A percentile compares a stretch with the other conserved stretches of the same genome.
Conservation (phyloP, 2,888 invertebrate genomes). For the Stenodera caucasica region DNA sequence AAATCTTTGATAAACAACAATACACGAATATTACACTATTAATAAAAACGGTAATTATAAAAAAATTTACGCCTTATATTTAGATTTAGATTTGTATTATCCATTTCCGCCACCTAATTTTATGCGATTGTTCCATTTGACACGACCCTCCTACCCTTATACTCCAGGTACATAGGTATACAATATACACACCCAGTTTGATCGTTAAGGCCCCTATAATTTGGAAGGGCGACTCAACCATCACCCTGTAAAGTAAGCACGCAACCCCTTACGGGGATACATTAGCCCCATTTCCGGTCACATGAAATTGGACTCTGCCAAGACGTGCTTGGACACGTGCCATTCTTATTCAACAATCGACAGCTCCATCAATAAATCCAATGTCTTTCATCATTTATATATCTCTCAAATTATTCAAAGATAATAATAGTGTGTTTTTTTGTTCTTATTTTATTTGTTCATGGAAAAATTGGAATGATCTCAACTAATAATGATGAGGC, state of each 20-base stretch:
- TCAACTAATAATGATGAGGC: too few relatives aligned
- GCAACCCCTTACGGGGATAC: slow-evolving; percentile 44
- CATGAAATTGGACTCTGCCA: slow-evolving; percentile 53
- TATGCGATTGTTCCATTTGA: neutral
- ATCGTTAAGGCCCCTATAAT: slow-evolving; percentile 8
- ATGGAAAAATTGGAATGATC: too few relatives aligned
- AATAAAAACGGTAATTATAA: too few relatives aligned
- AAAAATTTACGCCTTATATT: too few relatives aligned
- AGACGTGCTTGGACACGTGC: slow-evolving; percentile 34
- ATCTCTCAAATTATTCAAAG: neutral
- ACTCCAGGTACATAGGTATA: neutral
- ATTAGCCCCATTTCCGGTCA: slow-evolving; percentile 49
- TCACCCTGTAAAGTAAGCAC: slow-evolving; percentile 31
- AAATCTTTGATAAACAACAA: too few relatives aligned
- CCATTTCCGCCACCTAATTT: neutral
- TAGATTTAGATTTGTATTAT: neutral
- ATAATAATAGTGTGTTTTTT: too few relatives aligned
- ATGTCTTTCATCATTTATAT: neutral
- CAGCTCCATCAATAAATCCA: neutral
- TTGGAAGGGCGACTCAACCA: slow-evolving; percentile 54
- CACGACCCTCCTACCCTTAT: neutral
- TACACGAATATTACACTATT: too few relatives aligned
- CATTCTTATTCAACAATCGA: neutral
- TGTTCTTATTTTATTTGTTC: too few relatives aligned
- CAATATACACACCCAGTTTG: slow-evolving; percentile 9